Evolutionary conservation across 1,140 invertebrate genomes (phyloP), one percentile per base, ranked within the genome.

Genomic region (Drosophila tristis): DNA sequence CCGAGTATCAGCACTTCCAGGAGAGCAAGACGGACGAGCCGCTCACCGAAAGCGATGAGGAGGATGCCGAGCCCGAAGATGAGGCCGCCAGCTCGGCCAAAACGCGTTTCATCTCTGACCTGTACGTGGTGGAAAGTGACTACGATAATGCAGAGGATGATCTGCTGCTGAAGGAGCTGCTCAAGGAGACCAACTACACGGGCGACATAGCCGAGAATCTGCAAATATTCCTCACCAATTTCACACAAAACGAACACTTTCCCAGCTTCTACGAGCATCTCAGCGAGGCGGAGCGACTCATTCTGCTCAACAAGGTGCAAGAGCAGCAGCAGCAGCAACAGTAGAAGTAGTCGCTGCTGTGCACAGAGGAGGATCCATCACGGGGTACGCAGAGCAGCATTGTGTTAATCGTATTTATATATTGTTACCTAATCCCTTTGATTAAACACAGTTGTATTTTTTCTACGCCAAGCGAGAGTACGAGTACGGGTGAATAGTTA

Each of bases 151-250:
- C 86, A 9, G 90, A 92, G n/a, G 92, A 93, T 20, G 93, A 93
- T 48, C 93, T 94, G 48, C 90, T 94, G 15, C 93, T 95, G 74
- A 93, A 93, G 13, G 94, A 94, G 29, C 74, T 94, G 4, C 60
- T 93, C 31, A 93, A 93, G 67, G 95, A 96, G 78, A 94, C 94
- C 2, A 92, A 95, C n/a, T 95, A 94, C 72, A 93, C 93, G 49
- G 78, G 95, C 8, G 94, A 95, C 66, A 90, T 95, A 31, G 92
- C 93, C 26, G 93, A 94, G 45, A 95, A 95, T 80, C 76, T 96
- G 4, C 93, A 93, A 0, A 94, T 94, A 58, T 95, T 95, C 81
- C 71, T 95, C 2, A 91, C 92, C 47, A 94, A 94, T 23, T 95
- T 95, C 70, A 93, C 93, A 2, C 93, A 93, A 48, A 94, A 94